Evolutionary conservation across 2,888 invertebrate species (phyloP), one percentile per base, ranked within the genome.

Genomic region (Drosophila siamana): DNA sequence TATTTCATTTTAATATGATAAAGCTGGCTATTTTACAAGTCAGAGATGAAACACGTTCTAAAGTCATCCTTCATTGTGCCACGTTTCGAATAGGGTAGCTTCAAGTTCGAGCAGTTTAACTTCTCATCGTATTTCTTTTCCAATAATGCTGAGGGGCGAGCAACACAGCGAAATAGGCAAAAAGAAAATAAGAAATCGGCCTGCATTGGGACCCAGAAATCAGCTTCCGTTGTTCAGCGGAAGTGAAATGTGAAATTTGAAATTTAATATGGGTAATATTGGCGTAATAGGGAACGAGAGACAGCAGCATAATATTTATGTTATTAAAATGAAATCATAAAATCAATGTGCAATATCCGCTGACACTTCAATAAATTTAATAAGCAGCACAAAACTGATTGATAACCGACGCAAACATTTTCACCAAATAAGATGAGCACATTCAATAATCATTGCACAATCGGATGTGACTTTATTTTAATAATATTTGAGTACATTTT

Each of bases 331-430:
- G 60, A 62, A 66, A 55, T 66, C 55, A 55, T 41, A 56, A 78
- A 74, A 69, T 78, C 69, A 78, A 78, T 74, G 74, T 51, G 78
- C 74, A 76, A 76, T 76, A 78, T 76, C 78, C 76, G 78, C 59
- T 62, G 50, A 41, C 68, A 63, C 57, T 59, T 64, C 54, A 48
- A 72, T 77, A 68, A 68, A 75, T 72, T 73, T 41, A 48, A 61
- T 61, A 64, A 59, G 48, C 54, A 57, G 40, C 44, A 38, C 30
- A 51, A 28, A 41, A 33, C 36, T 30, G 15, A 30, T 13, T 62
- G 47, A 52, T n/a, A 38, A 47, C 16, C n/a, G 22, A 3, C 30
- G 26, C 8, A 59, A 41, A 40, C 30, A n/a, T 24, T 41, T 9
- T 7, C 9, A n/a, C 7, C 1, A 40, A 9, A 3, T 3, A 38